Conservation (phyloP, 2,888 invertebrate species). For the Drepanosiphum platanoidis region DNA sequence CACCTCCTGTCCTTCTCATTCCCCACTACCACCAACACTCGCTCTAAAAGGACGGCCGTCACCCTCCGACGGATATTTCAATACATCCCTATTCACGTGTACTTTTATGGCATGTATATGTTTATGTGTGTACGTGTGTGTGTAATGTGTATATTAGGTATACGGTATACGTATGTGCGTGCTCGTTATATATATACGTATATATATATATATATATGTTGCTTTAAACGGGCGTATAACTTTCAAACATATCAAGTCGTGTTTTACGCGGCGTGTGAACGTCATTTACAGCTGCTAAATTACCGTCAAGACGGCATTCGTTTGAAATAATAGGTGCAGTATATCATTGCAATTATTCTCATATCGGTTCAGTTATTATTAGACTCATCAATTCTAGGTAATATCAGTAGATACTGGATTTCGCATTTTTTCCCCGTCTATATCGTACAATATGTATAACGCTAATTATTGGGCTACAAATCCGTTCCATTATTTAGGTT, state of each 20-base stretch:
- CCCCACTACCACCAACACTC: too few species aligned
- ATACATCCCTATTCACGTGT: too few species aligned
- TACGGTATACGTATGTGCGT: neutral
- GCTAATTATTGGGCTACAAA: too few species aligned
- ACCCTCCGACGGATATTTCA: slow-evolving; percentile 13
- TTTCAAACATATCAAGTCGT: neutral
- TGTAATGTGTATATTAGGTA: neutral
- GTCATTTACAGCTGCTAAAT: slow-evolving; percentile 19
- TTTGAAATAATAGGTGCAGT: neutral
- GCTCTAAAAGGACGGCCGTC: slow-evolving; percentile 3
- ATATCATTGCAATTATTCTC: neutral
- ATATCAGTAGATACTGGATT: too few species aligned
- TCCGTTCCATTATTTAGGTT: too few species aligned
- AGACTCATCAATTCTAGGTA: too few species aligned
- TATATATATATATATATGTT: too few species aligned
- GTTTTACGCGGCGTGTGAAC: neutral
- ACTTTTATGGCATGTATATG: too few species aligned
- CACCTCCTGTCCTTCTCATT: neutral
- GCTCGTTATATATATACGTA: too few species aligned
- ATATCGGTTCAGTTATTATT: neutral
- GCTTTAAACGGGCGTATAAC: neutral
- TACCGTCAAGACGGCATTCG: neutral
- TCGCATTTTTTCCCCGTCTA: too few species aligned
- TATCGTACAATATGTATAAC: too few species aligned
- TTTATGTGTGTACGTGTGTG: neutral